These are phyloP conservation scores for Polydrusus tereticollis DNA, from an alignment of 2,888 invertebrate species.

Conservation along the genomic window DNA sequence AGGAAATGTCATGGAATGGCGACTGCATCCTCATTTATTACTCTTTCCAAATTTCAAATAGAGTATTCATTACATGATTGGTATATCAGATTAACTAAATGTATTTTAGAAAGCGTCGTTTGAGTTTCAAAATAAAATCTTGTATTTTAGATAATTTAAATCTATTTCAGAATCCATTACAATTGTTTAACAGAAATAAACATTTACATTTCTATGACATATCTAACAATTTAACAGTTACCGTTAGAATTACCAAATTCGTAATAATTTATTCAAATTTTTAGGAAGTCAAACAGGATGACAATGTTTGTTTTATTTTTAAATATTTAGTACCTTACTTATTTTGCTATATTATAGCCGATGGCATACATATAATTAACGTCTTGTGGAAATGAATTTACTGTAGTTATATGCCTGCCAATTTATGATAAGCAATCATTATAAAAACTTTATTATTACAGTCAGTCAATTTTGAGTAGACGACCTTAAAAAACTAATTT, in stretches of 20 bases:
- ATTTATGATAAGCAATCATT: neutral
- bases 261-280: neutral
- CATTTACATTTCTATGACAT: too few species aligned
- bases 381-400: neutral
- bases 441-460: neutral
- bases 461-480: constrained; percentile 5
- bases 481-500: constrained; percentile 12
- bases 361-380: neutral
- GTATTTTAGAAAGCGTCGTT: too few species aligned
- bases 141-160: too few species aligned
- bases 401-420: neutral
- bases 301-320: constrained; percentile 1
- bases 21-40: too few species aligned
- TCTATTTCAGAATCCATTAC: too few species aligned
- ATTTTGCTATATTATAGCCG: neutral
- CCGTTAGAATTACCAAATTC: neutral
- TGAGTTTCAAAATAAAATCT: too few species aligned
- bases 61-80: too few species aligned
- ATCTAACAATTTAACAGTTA: neutral
- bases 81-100: too few species aligned
- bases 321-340: neutral
- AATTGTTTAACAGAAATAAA: too few species aligned
- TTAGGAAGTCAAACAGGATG: neutral
- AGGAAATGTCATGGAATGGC: too few species aligned
- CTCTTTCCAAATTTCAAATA: too few species aligned